These are phyloP conservation scores for Rhaphigaster nebulosa DNA, from an alignment of 2,888 invertebrate genomes.

Conservation along the genomic window DNA sequence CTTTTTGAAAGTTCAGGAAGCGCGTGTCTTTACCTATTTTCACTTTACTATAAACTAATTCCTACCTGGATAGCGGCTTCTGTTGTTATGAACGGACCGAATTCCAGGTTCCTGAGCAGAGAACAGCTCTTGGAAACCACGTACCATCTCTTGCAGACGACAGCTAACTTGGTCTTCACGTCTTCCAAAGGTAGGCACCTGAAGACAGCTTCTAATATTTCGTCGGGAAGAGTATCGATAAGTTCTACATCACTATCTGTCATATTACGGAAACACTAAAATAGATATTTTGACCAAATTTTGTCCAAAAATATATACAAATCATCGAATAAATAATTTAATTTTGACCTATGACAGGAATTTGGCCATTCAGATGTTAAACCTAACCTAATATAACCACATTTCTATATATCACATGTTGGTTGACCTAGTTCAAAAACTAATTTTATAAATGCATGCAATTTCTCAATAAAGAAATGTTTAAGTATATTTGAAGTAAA, in stretches of 20 bases:
- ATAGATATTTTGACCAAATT: conserved; percentile 6
- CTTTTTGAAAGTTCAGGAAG: too few relatives aligned
- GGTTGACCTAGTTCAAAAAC: background rate
- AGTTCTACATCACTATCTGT: conserved; percentile 7
- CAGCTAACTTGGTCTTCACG: conserved; percentile 54
- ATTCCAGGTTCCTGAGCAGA: conserved; percentile 53
- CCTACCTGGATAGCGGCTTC: conserved; percentile 45
- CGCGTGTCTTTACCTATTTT: too few relatives aligned
- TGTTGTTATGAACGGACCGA: conserved; percentile 59
- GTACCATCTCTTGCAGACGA: conserved; percentile 59
- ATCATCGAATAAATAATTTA: background rate
- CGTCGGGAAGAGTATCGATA: conserved; percentile 61
- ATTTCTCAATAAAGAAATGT: background rate
- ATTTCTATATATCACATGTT: conserved; percentile 19
- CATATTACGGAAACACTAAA: conserved; percentile 25
- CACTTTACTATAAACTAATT: too few relatives aligned
- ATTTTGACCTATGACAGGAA: conserved; percentile 37
- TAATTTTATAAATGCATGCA: background rate
- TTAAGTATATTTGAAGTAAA: background rate
- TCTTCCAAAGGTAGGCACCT: conserved; percentile 53
- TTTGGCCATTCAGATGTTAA: conserved; percentile 43
- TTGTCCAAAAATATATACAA: conserved; percentile 1
- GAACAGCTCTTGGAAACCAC: conserved; percentile 49
- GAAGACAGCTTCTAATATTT: conserved; percentile 59
- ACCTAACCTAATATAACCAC: too few relatives aligned